phyloP scores from a whole-genome alignment of 2,888 invertebrate species.

The Geotrupes spiniger region DNA sequence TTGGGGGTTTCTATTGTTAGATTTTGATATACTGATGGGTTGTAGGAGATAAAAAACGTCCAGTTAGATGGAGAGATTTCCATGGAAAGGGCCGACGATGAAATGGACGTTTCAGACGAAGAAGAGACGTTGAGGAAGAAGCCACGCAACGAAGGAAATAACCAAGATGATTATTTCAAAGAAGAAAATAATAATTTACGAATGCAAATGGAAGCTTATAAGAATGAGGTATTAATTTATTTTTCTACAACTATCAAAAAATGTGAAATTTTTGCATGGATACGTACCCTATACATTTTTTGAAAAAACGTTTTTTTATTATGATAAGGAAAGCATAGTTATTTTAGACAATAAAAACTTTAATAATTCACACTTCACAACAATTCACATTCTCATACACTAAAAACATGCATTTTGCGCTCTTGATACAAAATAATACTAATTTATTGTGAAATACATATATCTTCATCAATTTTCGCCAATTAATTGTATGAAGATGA shows the following conservation, averaged over 20 bases:
- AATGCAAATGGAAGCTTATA: slow-evolving; percentile 90
- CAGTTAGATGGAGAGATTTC: slow-evolving; percentile 62
- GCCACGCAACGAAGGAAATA: slow-evolving; percentile 42
- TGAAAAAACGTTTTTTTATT: too few relatives aligned
- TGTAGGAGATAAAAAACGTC: slow-evolving; percentile 66
- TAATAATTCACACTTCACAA: too few relatives aligned
- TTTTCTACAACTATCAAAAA: neutral
- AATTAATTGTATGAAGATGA: too few relatives aligned
- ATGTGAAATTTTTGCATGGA: neutral
- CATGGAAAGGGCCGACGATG: slow-evolving; percentile 70
- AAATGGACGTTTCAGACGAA: slow-evolving; percentile 84
- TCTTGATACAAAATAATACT: too few relatives aligned
- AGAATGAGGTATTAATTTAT: slow-evolving; percentile 71
- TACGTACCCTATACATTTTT: too few relatives aligned
- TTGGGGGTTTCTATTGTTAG: slow-evolving; percentile 9
- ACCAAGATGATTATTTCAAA: slow-evolving; percentile 48
- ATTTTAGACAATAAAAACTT: too few relatives aligned
- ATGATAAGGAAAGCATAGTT: too few relatives aligned
- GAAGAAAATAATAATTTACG: slow-evolving; percentile 88
- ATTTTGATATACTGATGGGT: slow-evolving; percentile 12
- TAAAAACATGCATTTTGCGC: too few relatives aligned
- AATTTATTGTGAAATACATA: too few relatives aligned
- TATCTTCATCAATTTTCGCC: too few relatives aligned
- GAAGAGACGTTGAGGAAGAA: slow-evolving; percentile 55
- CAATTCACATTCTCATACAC: too few relatives aligned